Evolutionary conservation across 2,888 invertebrate genomes (phyloP).

Genomic region (Caenorhabditis drosophilae): DNA sequence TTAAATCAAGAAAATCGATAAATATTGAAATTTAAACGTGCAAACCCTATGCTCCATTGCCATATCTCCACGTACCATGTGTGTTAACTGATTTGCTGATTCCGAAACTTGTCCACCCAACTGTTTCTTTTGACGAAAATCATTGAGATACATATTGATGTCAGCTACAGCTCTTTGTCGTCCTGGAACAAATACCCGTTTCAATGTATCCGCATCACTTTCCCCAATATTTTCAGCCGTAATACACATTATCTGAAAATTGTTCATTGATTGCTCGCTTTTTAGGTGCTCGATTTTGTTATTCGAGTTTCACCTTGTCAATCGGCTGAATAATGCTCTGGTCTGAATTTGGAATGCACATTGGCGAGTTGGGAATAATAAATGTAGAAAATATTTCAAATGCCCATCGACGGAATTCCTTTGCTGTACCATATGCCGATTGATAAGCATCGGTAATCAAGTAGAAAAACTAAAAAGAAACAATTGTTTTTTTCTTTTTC

Average conservation of each 20-base stretch:
- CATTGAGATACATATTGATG: conserved; percentile 80
- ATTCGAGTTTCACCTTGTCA: conserved; percentile 48
- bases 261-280: not conserved
- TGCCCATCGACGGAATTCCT: conserved; percentile 96
- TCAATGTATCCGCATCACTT: conserved; percentile 60
- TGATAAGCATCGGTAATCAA: conserved; percentile 89
- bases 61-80: conserved; percentile 42
- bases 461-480: conserved; percentile 75
- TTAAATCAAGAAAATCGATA: conserved; percentile 9
- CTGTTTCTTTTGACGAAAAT: conserved; percentile 81
- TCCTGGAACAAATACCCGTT: conserved; percentile 83
- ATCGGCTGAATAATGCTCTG: conserved; percentile 64
- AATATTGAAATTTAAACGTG: conserved; percentile 6
- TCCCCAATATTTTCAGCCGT: conserved; percentile 57
- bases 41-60: conserved; percentile 34
- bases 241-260: conserved; percentile 64
- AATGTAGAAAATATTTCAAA: conserved; percentile 77
- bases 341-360: conserved; percentile 61
- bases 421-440: conserved; percentile 76
- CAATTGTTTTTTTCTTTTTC: not conserved
- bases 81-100: conserved; percentile 39
- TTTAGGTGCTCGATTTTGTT: not conserved
- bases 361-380: conserved; percentile 67
- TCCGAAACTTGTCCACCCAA: conserved; percentile 38
- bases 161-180: conserved; percentile 83